Conservation (phyloP, 2,888 invertebrate genomes). For the Congeria kusceri region DNA sequence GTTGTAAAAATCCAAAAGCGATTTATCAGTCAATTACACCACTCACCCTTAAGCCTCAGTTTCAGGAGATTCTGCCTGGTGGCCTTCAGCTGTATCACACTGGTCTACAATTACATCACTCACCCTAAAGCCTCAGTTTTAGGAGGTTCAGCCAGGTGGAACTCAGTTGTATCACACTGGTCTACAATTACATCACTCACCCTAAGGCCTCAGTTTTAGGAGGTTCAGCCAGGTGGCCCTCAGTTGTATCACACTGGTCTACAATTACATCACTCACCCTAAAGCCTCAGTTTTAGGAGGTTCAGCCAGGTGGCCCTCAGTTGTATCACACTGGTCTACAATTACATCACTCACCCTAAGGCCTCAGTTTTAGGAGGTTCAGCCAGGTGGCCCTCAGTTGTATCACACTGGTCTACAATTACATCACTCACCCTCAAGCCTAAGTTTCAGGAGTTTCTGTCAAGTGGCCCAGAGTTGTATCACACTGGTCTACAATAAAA, state of each 20-base stretch:
- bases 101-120: too few species aligned
- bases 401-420: constrained; percentile 90
- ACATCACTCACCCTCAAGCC: background rate
- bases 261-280: constrained; percentile 89
- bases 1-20: constrained; percentile 92
- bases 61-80: too few species aligned
- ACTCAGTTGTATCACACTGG: constrained; percentile 91
- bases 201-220: constrained; percentile 91
- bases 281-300: constrained; percentile 83
- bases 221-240: constrained; percentile 92
- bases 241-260: constrained; percentile 87
- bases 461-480: background rate
- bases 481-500: too few species aligned
- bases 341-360: constrained; percentile 88
- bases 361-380: constrained; percentile 90
- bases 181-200: constrained; percentile 84
- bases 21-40: too few species aligned
- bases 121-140: too few species aligned
- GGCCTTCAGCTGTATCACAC: too few species aligned
- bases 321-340: background rate
- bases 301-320: background rate
- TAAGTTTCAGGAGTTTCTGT: background rate
- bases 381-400: constrained; percentile 93
- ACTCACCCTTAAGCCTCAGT: too few species aligned
- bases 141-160: too few species aligned